Evolutionary conservation across 2,888 invertebrate genomes (phyloP), one percentile per base, ranked within the genome.

Genomic region (Apoderus coryli): DNA sequence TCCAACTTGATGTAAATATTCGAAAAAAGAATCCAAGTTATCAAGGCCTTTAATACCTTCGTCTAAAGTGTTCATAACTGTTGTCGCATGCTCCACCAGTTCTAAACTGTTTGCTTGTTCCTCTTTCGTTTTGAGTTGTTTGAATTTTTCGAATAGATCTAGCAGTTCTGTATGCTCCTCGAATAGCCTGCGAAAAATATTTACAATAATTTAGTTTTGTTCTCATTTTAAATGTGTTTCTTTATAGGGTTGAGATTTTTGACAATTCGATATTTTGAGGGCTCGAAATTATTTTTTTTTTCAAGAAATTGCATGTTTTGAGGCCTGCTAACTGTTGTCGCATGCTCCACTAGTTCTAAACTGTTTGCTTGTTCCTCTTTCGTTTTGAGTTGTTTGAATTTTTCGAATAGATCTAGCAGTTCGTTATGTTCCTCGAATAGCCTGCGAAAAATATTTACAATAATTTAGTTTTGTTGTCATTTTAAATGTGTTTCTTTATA

Each of bases 1-100:
- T 3, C 86, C 89, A 28, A 85, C 76, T 57, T 81, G 77, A 49
- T 80, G 75, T 33, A 89, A 67, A 52, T 76, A 81, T 46, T 76
- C 71, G 56, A 82, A 74, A 63, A 88, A 85, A 49, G 73, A 72
- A 57, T 88, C 86, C 58, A 84, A 64, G 54, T 86, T 77, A 49
- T 88, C 86, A 35, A 89, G 65, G 13, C 79, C 76, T 52, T 79
- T 77, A 59, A 90, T 88, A 37, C 85, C 81, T 50, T 88, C 85
- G 53, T 89, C 88, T 37, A 90, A 58, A 2, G 86, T 84, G 47
- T 72, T 74, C 88, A 89, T 89, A 14, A 90, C 88, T 46, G 79
- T 79, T 49, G 74, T 77, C 29, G 88, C 88, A 52, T 89, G 89
- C 44, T 85, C 80, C 4, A 79, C 80, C 37, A 90, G 61, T 56